Evolutionary conservation across 92 coral and sea anemone species (phyloP), one percentile per base, ranked within the genome.

Genomic region (Blastomussa wellsi): DNA sequence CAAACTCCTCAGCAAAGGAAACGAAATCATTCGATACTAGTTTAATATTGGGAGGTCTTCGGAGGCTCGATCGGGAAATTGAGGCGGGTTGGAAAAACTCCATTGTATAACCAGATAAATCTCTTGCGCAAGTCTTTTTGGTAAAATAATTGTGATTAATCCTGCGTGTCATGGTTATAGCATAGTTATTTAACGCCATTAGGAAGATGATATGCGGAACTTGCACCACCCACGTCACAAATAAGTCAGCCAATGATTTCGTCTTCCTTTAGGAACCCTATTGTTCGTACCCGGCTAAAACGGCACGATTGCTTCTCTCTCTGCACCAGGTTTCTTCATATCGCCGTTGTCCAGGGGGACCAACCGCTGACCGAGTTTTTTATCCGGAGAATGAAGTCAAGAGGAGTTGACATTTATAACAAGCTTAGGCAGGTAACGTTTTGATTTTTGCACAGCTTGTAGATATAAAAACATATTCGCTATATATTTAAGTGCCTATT

Each of bases 301-400:
- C 29, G 8, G 12, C 1, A 48, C 16, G 53, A 1, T 3, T 48
- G 5, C 66, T 60, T 60, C 5, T 60, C 16, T 26, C 14, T 60
- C 32, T 22, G 42, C 14, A 37, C 51, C 49, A 95, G 98, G 86
- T 82, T 90, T 49, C 92, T 95, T 81, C 98, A 95, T 55, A 81
- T 95, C 42, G 94, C 98, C 24, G 89, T 95, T 41, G 97, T 84
- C 26, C 98, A 95, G 90, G 92, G 93, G 42, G 91, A 95, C 83
- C 87, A 88, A 74, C 73, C 80, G 51, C 82, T 95, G 79, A 92
- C 91, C 29, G 80, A 71, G 24, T 89, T 82, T 67, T 89, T 88
- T 29, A 90, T 92, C 70, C 86, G 78, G 79, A 90, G 84, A 33
- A 95, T 95, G 98, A 86, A 87, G 37, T 64, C 74, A 5, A 90